Conservation (phyloP, 2,797 vertebrate genomes). For the Lophotriccus pileatus region DNA sequence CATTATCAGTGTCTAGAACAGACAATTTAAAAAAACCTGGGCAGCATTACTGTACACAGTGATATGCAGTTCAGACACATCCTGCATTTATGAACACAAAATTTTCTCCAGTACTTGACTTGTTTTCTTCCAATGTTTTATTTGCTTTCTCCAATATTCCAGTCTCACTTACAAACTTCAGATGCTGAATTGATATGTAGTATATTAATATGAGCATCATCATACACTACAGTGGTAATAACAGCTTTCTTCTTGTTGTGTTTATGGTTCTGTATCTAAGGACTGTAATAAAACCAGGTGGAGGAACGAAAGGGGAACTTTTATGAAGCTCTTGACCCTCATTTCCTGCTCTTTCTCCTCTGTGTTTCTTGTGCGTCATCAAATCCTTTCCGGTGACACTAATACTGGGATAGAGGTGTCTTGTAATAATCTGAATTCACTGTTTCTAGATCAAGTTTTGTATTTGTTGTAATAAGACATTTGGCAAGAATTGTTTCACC, state of each 20-base stretch:
- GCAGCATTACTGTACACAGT: background rate
- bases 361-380: background rate
- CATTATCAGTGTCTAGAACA: background rate
- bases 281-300: background rate
- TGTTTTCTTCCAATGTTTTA: background rate
- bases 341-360: background rate
- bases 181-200: background rate
- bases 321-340: background rate
- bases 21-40: background rate
- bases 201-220: background rate
- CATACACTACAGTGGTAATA: background rate
- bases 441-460: background rate
- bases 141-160: background rate
- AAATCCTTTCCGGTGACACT: background rate
- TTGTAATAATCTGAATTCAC: background rate
- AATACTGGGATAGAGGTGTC: background rate
- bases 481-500: background rate
- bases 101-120: background rate
- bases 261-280: background rate
- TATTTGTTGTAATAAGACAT: background rate
- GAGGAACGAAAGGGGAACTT: background rate
- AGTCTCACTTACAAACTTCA: background rate
- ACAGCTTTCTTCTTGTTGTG: background rate
- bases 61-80: background rate
- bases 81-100: background rate